Base-by-base conservation (phyloP, 1,140 invertebrate species). In the Cherax destructor region DNA sequence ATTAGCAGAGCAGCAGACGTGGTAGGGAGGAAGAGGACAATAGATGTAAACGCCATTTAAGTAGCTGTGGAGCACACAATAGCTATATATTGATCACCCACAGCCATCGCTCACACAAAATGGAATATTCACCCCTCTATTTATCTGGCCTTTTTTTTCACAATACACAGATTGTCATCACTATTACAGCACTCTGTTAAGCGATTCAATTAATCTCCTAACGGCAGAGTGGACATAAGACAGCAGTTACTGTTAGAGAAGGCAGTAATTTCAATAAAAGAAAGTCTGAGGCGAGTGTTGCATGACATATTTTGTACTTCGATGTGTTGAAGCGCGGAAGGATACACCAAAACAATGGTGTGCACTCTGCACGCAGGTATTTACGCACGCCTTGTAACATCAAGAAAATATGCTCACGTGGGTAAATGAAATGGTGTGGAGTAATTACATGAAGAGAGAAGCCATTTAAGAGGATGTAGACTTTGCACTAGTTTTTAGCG, bases 251-350 rank as follows among this genome's bases (percentile, higher is more conserved):
- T 65, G 13, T 18, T 65, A 18, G 13, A 65, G 1, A 65, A 65
- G 61, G 18, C 11, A 65, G 61, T 18, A 65, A 65, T 65, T 65
- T 13, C 61, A 65, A 65, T 65, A 65, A 65, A 65, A 65, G 61
- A 65, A 65, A 65, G 61, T 65, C 61, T 1, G 61, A 65, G 16
- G 1, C 61, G 21, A 65, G 61, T 18, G 61, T 65, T 65, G 61
- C 61, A 65, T 65, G 61, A 65, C 61, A 65, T 65, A 65, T 65
- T 65, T 65, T 65, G 61, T 65, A 65, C 61, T 18, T 65, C 61
- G 18, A 65, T 65, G 61, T 65, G 13, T 21, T 65, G 5, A 65
- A 65, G 13, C 5, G 61, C 61, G 61, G 61, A 65, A 21, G 10
- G 18, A 65, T 65, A 65, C 61, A 65, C 21, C 61, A 65, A 65